A percentile compares a stretch with the other conserved stretches of the same genome.
phyloP scores from a whole-genome alignment of 2,797 vertebrate species.

The Anguilla anguilla region DNA sequence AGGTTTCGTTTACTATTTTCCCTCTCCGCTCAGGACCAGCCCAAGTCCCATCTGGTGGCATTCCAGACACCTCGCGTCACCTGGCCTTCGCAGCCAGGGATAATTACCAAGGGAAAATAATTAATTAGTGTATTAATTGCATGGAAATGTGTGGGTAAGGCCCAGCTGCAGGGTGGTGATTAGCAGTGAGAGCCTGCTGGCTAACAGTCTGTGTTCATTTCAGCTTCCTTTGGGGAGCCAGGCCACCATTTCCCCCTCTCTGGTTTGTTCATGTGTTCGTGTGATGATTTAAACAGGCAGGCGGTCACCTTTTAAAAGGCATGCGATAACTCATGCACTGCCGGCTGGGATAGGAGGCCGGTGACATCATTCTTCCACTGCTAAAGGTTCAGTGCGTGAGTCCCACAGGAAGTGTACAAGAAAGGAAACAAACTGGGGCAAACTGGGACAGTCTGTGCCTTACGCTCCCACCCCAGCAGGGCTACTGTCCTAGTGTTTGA shows the following conservation, averaged over 20 bases:
- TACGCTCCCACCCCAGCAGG: slow-evolving; percentile 19
- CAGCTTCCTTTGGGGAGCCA: slow-evolving; percentile 16
- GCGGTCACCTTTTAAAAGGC: slow-evolving; percentile 24
- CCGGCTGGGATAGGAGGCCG: slow-evolving; percentile 30
- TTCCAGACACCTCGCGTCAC: not conserved
- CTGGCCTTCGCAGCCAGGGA: not conserved
- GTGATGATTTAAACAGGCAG: slow-evolving; percentile 33
- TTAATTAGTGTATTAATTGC: not conserved
- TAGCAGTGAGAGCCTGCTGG: slow-evolving; percentile 21
- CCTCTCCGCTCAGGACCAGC: not conserved
- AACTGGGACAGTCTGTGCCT: not conserved
- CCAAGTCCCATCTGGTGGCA: not conserved
- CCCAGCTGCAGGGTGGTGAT: not conserved
- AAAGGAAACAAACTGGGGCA: not conserved
- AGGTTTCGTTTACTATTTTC: not conserved
- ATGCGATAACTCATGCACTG: slow-evolving; percentile 38
- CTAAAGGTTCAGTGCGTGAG: slow-evolving; percentile 20
- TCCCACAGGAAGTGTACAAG: not conserved
- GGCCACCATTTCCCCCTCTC: slow-evolving; percentile 26
- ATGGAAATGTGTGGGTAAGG: not conserved
- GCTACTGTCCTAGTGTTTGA: not conserved
- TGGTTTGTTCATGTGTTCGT: not conserved
- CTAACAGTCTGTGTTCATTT: slow-evolving; percentile 30
- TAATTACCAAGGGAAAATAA: not conserved
- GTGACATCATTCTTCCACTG: slow-evolving; percentile 37